phyloP scores from a whole-genome alignment of 2,888 invertebrate species.

The Euproctis similis region DNA sequence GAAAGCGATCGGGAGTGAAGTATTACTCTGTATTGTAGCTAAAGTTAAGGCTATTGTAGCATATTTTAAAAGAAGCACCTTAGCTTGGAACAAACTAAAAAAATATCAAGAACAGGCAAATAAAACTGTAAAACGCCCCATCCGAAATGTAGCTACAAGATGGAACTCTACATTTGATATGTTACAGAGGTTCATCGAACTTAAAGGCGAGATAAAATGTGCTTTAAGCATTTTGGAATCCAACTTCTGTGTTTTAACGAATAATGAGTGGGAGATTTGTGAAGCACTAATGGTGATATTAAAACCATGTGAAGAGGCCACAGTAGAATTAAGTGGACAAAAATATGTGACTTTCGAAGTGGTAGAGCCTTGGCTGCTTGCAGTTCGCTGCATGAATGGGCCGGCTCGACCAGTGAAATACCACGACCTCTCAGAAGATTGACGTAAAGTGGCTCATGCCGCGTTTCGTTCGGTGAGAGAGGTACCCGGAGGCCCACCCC shows the following conservation, averaged over 20 bases:
- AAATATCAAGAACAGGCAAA: constrained; percentile 9
- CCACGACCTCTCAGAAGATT: too few relatives aligned
- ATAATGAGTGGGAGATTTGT: constrained; percentile 2
- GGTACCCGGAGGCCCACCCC: too few relatives aligned
- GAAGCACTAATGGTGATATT: neutral
- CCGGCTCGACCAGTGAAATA: too few relatives aligned
- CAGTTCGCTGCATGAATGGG: too few relatives aligned
- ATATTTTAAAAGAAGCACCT: constrained; percentile 15
- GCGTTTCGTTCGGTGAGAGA: too few relatives aligned
- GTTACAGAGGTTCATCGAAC: constrained; percentile 6
- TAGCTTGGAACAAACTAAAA: constrained; percentile 13
- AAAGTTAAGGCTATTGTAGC: constrained; percentile 15
- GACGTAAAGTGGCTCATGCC: too few relatives aligned
- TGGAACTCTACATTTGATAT: constrained; percentile 20
- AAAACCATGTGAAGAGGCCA: constrained; percentile 2
- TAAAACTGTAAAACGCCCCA: constrained; percentile 9
- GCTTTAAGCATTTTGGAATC: constrained; percentile 1
- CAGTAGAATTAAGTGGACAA: constrained; percentile 4
- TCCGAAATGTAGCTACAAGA: constrained; percentile 16
- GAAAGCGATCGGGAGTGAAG: neutral
- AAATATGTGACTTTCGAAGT: constrained; percentile 4
- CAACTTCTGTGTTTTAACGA: neutral
- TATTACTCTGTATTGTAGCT: too few relatives aligned
- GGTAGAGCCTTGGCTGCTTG: too few relatives aligned
- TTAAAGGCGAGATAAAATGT: constrained; percentile 2